Evolutionary conservation across 2,888 invertebrate genomes (phyloP), one percentile per base, ranked within the genome.

Genomic region (Rhaphigaster nebulosa): DNA sequence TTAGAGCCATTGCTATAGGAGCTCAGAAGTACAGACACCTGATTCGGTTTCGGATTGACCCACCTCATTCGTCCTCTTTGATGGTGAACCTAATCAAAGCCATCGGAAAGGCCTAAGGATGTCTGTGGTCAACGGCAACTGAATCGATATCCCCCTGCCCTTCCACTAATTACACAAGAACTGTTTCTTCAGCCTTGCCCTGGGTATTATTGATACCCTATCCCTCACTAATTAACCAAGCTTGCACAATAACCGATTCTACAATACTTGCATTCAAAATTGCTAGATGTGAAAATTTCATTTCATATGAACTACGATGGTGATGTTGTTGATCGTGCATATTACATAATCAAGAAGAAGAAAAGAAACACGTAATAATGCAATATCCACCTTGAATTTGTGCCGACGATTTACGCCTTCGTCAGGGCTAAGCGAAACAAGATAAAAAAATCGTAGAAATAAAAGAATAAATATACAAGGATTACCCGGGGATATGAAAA

Each of bases 151-250:
- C 26, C 70, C 50, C 45, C n/a, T 65, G 89, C 60, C 70, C 89
- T 89, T 29, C 34, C 50, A n/a, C 70, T 89, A 89, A 89, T 70
- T 89, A 89, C 70, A 89, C 89, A 89, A 89, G 89, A 65, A 89
- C 89, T 60, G 89, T 89, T 89, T 89, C 89, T 89, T 89, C 89
- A 50, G 18, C 18, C 89, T 38, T 6, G n/a, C n/a, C n/a, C 65
- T n/a, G 50, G n/a, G 80, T n/a, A 80, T 38, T 29, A 38, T 23
- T 80, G 80, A 80, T 80, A 41, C 80, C 80, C 80, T 41, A 80
- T 29, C 3, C 29, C 65, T 29, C 29, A n/a, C 65, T 65, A 65
- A 65, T 29, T 65, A 29, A 65, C 29, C 29, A n/a, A 5, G n/a
- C 29, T 29, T 29, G n/a, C 26, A 65, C 13, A 65, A 65, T 65